These are phyloP conservation scores for Argyra leucocephala DNA, from an alignment of 2,888 invertebrate species.

Conservation along the genomic window DNA sequence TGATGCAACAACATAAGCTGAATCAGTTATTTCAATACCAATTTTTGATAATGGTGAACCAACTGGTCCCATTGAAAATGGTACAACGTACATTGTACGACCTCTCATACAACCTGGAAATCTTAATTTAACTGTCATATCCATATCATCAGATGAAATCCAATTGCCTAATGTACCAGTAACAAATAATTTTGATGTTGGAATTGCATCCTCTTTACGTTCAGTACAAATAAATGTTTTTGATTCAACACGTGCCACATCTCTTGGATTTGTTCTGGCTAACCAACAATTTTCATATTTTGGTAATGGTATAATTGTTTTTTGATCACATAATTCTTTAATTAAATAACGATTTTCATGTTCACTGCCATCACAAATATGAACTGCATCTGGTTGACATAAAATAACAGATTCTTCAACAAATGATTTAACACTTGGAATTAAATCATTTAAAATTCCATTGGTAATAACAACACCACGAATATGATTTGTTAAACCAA, in stretches of 20 bases:
- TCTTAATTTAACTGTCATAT: constrained; percentile 66
- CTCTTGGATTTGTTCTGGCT: constrained; percentile 90
- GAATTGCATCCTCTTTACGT: constrained; percentile 72
- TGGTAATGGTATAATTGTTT: constrained; percentile 67
- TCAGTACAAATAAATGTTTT: constrained; percentile 89
- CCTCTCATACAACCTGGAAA: constrained; percentile 88
- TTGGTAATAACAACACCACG: constrained; percentile 46
- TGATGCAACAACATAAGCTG: constrained; percentile 94
- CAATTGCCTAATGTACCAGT: constrained; percentile 87
- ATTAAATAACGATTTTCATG: constrained; percentile 68
- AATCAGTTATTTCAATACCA: constrained; percentile 92
- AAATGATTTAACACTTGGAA: constrained; percentile 52
- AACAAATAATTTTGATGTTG: constrained; percentile 66
- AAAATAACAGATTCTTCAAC: constrained; percentile 71
- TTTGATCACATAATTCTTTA: constrained; percentile 64
- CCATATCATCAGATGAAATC: constrained; percentile 77
- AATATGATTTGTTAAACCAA: constrained; percentile 46
- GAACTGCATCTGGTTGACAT: constrained; percentile 79
- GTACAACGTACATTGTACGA: constrained; percentile 96
- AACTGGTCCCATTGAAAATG: constrained; percentile 98
- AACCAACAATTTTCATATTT: constrained; percentile 95
- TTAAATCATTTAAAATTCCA: constrained; percentile 44
- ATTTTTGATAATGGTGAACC: constrained; percentile 92
- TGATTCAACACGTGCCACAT: constrained; percentile 96
- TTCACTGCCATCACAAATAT: constrained; percentile 88